Conservation (phyloP, 2,797 vertebrate genomes). For the Chaetodon trifasciatus region DNA sequence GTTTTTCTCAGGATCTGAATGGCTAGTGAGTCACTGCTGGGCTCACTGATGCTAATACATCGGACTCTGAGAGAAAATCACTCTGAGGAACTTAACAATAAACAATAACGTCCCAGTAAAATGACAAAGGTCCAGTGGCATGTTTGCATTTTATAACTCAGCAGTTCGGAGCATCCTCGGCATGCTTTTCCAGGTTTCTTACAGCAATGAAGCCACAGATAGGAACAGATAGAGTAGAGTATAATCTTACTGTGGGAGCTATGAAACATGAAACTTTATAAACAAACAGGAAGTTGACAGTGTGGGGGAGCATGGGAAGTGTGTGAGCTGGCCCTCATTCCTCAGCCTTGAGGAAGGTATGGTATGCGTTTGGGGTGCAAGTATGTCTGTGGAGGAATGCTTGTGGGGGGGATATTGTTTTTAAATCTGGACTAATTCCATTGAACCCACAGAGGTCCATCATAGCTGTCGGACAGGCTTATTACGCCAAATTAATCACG, state of each 20-base stretch:
- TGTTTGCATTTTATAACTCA: slow-evolving; percentile 29
- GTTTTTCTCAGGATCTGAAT: slow-evolving; percentile 69
- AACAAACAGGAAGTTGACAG: slow-evolving; percentile 79
- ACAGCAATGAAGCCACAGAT: slow-evolving; percentile 19
- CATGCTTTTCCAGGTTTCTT: slow-evolving; percentile 30
- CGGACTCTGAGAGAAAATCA: slow-evolving; percentile 39
- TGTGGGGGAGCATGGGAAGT: slow-evolving; percentile 74
- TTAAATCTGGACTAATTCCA: slow-evolving; percentile 36
- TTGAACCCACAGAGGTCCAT: slow-evolving; percentile 20
- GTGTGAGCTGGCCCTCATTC: slow-evolving; percentile 55
- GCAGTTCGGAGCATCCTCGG: slow-evolving; percentile 17
- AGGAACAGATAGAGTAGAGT: slow-evolving; percentile 19
- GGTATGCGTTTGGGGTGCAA: slow-evolving; percentile 43
- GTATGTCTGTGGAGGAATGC: slow-evolving; percentile 45
- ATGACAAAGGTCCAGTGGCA: slow-evolving; percentile 19
- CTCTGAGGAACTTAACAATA: slow-evolving; percentile 65
- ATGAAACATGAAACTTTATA: slow-evolving; percentile 60
- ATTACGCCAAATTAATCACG: slow-evolving; percentile 19
- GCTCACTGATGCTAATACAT: slow-evolving; percentile 44
- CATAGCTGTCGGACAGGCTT: slow-evolving; percentile 17
- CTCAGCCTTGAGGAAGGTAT: slow-evolving; percentile 58
- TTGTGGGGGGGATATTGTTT: slow-evolving; percentile 52
- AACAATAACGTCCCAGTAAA: slow-evolving; percentile 55
- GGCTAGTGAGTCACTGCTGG: slow-evolving; percentile 64
- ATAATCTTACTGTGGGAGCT: slow-evolving; percentile 60